Conservation (phyloP, 2,113 vertebrate species). For the Oncorhynchus tshawytscha region DNA sequence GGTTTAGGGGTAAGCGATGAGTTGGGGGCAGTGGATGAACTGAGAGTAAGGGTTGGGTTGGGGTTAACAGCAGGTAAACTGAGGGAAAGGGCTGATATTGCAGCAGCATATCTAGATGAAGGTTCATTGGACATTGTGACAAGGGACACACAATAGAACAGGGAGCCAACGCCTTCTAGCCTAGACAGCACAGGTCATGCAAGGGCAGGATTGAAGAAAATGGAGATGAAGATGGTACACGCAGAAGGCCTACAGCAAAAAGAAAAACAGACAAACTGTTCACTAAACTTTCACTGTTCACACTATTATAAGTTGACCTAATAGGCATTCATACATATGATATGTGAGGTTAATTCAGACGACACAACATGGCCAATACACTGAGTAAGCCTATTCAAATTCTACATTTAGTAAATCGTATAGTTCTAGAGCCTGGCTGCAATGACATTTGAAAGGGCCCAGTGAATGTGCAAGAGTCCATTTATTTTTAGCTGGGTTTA, state of each 20-base stretch:
- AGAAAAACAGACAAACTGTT: neutral
- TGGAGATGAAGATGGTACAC: neutral
- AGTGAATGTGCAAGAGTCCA: constrained; percentile 24
- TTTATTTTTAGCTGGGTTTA: constrained; percentile 62
- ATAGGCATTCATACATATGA: too few relatives aligned
- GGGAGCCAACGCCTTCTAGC: too few relatives aligned
- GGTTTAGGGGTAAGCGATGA: neutral
- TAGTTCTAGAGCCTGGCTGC: constrained; percentile 7
- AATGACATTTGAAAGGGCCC: constrained; percentile 53
- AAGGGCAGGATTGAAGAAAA: neutral
- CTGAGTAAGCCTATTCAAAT: neutral
- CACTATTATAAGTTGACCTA: too few relatives aligned
- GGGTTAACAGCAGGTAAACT: constrained; percentile 13
- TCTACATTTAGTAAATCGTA: neutral
- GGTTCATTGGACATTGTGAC: constrained; percentile 51
- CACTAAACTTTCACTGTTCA: neutral
- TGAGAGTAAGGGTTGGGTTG: constrained; percentile 2
- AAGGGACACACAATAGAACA: constrained; percentile 2
- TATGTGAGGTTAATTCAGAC: too few relatives aligned
- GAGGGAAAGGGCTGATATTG: constrained; percentile 52
- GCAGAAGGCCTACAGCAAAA: neutral
- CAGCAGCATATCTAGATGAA: constrained; percentile 59
- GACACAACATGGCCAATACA: too few relatives aligned
- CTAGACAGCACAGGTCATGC: too few relatives aligned
- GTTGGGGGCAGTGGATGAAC: constrained; percentile 8